These are phyloP conservation scores for Pasiphila rectangulata DNA, from an alignment of 2,888 invertebrate species.

Conservation along the genomic window DNA sequence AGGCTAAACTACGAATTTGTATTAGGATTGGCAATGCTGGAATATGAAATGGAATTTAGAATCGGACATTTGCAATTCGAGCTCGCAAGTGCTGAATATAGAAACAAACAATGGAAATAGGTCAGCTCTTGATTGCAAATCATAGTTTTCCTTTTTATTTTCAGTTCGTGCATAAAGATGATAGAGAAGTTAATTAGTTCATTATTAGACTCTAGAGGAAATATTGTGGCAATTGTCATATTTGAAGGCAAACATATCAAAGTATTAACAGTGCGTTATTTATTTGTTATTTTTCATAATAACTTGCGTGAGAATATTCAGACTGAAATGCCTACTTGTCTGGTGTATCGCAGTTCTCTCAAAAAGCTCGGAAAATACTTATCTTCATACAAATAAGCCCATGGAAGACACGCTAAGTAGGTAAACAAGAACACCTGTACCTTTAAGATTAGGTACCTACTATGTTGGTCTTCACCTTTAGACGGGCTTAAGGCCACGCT, in stretches of 20 bases:
- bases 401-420: no score
- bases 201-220: not conserved
- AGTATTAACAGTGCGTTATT: not conserved
- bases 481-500: no score
- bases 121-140: constrained; percentile 16
- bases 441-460: no score
- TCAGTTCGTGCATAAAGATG: not conserved
- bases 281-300: not conserved
- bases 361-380: no score
- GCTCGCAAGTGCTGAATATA: constrained; percentile 20
- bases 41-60: constrained; percentile 18
- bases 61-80: constrained; percentile 7
- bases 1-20: not conserved
- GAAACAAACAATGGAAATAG: constrained; percentile 12
- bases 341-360: no score
- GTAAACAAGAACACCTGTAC: no score
- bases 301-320: not conserved
- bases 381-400: no score
- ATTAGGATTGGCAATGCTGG: constrained; percentile 9
- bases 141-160: not conserved
- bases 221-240: not conserved
- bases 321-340: not conserved
- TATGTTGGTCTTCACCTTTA: no score
- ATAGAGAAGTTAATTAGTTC: not conserved
- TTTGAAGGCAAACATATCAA: not conserved